These are phyloP conservation scores for Meteorus cinctellus DNA, from an alignment of 2,888 invertebrate genomes.

Conservation along the genomic window DNA sequence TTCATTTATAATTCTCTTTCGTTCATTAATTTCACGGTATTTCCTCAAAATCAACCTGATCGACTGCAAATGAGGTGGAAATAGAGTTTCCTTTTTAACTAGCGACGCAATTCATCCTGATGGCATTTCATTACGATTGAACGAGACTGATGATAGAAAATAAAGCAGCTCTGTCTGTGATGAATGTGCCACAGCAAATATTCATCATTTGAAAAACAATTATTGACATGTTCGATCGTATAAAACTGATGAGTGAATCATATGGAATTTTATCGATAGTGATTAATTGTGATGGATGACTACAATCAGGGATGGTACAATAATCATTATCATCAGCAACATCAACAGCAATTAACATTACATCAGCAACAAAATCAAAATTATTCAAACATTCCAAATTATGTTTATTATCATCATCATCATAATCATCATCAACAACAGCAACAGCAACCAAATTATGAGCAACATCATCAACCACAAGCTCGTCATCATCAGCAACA, in stretches of 20 bases:
- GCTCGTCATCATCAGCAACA: conserved; percentile 65
- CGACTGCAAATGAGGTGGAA: too few species aligned
- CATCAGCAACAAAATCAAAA: conserved; percentile 57
- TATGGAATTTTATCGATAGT: neutral
- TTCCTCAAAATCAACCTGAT: conserved; percentile 1
- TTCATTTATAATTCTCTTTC: too few species aligned
- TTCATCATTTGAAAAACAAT: neutral
- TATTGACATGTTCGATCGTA: conserved; percentile 22
- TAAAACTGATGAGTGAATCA: neutral
- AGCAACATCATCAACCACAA: conserved; percentile 54
- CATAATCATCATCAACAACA: conserved; percentile 42
- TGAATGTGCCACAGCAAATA: neutral
- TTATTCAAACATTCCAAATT: conserved; percentile 50
- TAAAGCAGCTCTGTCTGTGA: neutral
- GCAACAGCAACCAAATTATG: conserved; percentile 44
- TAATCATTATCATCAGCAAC: conserved; percentile 60
- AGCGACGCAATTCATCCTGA: too few species aligned
- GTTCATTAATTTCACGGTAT: too few species aligned
- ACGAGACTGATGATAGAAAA: neutral
- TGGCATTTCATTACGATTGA: too few species aligned
- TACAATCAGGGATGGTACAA: conserved; percentile 66
- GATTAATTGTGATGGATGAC: conserved; percentile 63
- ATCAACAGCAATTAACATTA: conserved; percentile 49
- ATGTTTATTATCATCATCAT: conserved; percentile 40
- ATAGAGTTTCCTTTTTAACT: too few species aligned